Conservation (phyloP, 2,113 vertebrate genomes). For the Choloepus hoffmanni region DNA sequence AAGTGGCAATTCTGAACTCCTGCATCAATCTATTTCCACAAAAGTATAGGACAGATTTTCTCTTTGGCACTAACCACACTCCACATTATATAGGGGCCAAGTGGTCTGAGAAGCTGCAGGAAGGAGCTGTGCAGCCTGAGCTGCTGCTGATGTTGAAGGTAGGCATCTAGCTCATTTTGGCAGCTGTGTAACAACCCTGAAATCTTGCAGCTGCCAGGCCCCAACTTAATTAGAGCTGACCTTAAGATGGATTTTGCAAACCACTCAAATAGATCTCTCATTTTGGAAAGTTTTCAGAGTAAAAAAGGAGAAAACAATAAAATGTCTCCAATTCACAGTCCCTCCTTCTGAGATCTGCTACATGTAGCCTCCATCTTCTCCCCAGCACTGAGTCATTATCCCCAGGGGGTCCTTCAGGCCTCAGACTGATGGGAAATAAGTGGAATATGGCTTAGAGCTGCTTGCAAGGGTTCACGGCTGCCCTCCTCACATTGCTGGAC, state of each 20-base stretch:
- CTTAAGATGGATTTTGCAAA: conserved; percentile 80
- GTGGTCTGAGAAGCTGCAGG: neutral
- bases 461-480: neutral
- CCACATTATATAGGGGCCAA: neutral
- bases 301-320: conserved; percentile 70
- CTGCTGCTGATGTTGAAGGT: neutral
- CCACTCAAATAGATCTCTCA: conserved; percentile 70
- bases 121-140: neutral
- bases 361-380: neutral
- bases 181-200: conserved; percentile 34
- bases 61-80: neutral
- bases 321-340: conserved; percentile 59
- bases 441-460: neutral
- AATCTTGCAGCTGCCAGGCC: conserved; percentile 55
- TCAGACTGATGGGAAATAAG: conserved; percentile 32
- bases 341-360: conserved; percentile 41
- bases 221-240: conserved; percentile 77
- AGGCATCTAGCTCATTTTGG: neutral
- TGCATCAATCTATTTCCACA: neutral
- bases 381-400: conserved; percentile 51
- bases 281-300: conserved; percentile 72
- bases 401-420: neutral
- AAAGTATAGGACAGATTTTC: neutral
- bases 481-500: neutral
- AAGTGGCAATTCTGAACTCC: neutral